Evolutionary conservation across 2,888 invertebrate genomes (phyloP).

Genomic region (Eilema depressum): DNA sequence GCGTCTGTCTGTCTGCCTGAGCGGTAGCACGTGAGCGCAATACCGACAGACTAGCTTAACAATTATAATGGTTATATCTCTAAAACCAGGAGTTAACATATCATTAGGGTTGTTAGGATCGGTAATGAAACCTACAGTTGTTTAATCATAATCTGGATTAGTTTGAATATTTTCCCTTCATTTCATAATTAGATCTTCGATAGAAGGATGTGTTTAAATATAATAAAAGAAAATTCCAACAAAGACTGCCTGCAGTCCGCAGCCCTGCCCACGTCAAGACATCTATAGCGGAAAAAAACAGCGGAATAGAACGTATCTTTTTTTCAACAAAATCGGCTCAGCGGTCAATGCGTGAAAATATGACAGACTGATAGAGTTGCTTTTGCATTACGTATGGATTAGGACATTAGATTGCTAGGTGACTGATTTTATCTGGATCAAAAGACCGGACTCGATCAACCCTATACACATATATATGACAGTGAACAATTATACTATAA

Average conservation of each 20-base stretch:
- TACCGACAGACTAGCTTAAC: constrained; percentile 29
- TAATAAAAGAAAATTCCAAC: neutral
- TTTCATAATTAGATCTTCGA: neutral
- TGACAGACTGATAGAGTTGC: too few relatives aligned
- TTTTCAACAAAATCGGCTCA: too few relatives aligned
- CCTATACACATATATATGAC: constrained; percentile 27
- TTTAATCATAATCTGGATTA: neutral
- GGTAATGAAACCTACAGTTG: neutral
- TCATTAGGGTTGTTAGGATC: neutral
- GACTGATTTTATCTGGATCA: too few relatives aligned
- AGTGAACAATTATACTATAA: constrained; percentile 24
- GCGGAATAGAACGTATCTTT: too few relatives aligned
- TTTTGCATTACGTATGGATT: too few relatives aligned
- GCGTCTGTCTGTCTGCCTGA: constrained; percentile 46
- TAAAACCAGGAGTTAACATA: constrained; percentile 21
- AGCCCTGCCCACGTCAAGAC: too few relatives aligned
- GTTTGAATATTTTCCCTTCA: too few relatives aligned
- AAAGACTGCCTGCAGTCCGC: too few relatives aligned
- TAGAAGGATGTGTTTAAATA: neutral
- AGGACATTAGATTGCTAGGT: too few relatives aligned
- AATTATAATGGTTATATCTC: constrained; percentile 26
- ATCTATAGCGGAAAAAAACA: too few relatives aligned
- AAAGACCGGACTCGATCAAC: neutral
- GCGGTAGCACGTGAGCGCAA: constrained; percentile 43
- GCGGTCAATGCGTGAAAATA: too few relatives aligned